Percentiles rank a stretch among this genome's conserved stretches.
Conservation (phyloP, 2,888 invertebrate species). For the Aspidiotus destructor region DNA sequence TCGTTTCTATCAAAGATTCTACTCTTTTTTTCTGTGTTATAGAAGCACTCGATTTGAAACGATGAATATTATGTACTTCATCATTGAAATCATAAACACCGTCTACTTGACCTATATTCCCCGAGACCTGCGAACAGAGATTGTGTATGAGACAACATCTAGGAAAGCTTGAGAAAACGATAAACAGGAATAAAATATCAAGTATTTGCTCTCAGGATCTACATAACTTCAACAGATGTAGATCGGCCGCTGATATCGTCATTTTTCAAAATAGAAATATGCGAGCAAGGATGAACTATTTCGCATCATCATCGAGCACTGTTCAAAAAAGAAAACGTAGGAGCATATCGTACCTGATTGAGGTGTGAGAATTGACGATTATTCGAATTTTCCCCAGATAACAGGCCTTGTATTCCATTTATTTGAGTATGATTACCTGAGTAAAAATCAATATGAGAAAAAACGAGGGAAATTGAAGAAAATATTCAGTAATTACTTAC, state of each 20-base stretch:
- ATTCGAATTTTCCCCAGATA: conserved; percentile 9
- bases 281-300: conserved; percentile 29
- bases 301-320: conserved; percentile 16
- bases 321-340: background rate
- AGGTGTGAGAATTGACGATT: conserved; percentile 20
- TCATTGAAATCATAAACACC: conserved; percentile 57
- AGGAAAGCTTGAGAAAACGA: background rate
- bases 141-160: background rate
- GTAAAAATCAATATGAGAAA: background rate
- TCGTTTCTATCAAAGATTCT: no score
- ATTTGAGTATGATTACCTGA: conserved; percentile 13
- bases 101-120: conserved; percentile 48
- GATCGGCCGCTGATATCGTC: conserved; percentile 22
- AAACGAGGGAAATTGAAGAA: background rate
- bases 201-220: conserved; percentile 20
- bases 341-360: conserved; percentile 15
- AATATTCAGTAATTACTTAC: background rate
- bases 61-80: background rate
- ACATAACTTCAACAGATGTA: conserved; percentile 16
- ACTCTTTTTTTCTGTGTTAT: no score
- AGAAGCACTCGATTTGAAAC: no score
- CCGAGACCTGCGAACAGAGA: conserved; percentile 36
- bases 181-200: background rate
- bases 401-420: conserved; percentile 3
- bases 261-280: conserved; percentile 23